phyloP scores from a whole-genome alignment of 2,113 vertebrate species.

The Catharus bicknelli region DNA sequence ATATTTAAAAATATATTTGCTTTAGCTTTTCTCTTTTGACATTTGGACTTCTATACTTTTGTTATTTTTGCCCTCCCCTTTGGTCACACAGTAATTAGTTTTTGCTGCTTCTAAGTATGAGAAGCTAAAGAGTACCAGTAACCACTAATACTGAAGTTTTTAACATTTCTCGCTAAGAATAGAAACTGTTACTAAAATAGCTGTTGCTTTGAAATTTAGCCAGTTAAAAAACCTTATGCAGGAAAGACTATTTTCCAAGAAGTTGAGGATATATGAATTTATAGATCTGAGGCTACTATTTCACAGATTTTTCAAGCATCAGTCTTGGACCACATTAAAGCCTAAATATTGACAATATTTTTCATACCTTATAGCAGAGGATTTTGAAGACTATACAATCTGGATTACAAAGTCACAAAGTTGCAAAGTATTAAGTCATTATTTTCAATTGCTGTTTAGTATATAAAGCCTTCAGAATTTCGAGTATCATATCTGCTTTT shows the following conservation, averaged over 20 bases:
- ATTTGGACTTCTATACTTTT: not conserved
- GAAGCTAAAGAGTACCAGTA: not conserved
- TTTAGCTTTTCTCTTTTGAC: not conserved
- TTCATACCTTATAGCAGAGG: not conserved
- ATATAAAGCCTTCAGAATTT: not conserved
- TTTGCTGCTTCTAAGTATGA: not conserved
- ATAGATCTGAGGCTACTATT: not conserved
- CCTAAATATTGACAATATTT: not conserved
- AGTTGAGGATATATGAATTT: not conserved
- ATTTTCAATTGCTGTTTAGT: not conserved
- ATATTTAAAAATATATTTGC: not conserved
- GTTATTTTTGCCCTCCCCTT: not conserved
- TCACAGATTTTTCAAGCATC: not conserved
- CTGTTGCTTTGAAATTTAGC: not conserved
- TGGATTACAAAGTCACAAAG: not conserved
- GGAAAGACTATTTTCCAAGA: not conserved
- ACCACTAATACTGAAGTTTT: not conserved
- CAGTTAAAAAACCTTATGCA: not conserved
- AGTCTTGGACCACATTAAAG: not conserved
- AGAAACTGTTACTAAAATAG: not conserved
- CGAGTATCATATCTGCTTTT: not conserved
- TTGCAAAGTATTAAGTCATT: not conserved
- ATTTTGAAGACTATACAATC: not conserved
- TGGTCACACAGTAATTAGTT: not conserved
- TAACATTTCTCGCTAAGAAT: not conserved